Conservation (phyloP, 2,797 vertebrate species). For the Melanitta fusca region DNA sequence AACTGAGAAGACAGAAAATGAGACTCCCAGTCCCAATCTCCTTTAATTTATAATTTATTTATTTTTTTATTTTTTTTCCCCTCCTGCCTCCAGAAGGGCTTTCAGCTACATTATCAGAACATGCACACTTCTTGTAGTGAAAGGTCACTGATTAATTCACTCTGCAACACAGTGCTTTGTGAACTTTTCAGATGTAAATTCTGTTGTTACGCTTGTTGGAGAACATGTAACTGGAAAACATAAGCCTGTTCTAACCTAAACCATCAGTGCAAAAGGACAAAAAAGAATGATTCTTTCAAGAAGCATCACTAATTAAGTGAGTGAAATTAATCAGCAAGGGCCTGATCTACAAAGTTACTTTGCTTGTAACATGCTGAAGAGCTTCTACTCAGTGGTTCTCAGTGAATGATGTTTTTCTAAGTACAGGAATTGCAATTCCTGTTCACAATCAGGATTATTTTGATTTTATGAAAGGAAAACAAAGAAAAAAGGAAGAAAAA, state of each 20-base stretch:
- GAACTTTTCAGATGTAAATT: slow-evolving; percentile 76
- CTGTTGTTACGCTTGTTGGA: slow-evolving; percentile 58
- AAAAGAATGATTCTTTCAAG: slow-evolving; percentile 51
- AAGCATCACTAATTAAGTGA: slow-evolving; percentile 63
- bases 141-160: slow-evolving; percentile 72
- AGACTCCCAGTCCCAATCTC: background rate
- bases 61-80: background rate
- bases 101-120: slow-evolving; percentile 50
- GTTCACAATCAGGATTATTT: background rate
- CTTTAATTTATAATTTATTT: slow-evolving; percentile 59
- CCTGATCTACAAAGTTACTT: background rate
- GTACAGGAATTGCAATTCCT: background rate
- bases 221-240: slow-evolving; percentile 70
- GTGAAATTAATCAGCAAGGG: slow-evolving; percentile 52
- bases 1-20: slow-evolving; percentile 36
- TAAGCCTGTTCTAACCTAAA: slow-evolving; percentile 55
- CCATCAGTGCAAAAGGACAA: slow-evolving; percentile 38
- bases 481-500: background rate
- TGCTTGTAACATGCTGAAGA: background rate
- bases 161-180: slow-evolving; percentile 47
- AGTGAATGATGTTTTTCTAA: background rate
- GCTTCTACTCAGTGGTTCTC: background rate
- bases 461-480: background rate
- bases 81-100: background rate
- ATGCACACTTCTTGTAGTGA: slow-evolving; percentile 47